A percentile compares a stretch with the other conserved stretches of the same genome.
phyloP scores from a whole-genome alignment of 2,888 invertebrate species.

The Notodonta dromedarius region DNA sequence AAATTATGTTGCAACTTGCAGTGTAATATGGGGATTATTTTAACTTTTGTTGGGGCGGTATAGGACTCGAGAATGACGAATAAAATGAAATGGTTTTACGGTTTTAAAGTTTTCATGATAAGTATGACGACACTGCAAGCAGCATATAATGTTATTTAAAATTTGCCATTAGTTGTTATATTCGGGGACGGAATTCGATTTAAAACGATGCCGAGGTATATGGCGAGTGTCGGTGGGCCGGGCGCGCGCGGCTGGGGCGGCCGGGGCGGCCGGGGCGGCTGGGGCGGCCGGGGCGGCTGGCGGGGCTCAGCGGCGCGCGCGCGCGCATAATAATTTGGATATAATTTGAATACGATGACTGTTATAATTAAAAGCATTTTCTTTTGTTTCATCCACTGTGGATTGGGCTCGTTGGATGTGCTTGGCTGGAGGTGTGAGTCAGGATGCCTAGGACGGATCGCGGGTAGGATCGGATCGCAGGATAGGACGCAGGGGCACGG shows the following conservation, averaged over 20 bases:
- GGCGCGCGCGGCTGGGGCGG: not conserved
- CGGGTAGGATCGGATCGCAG: constrained; percentile 57
- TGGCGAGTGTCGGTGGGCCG: not conserved
- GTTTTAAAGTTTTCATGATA: not conserved
- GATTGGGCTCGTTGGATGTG: constrained; percentile 77
- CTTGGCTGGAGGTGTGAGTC: constrained; percentile 73
- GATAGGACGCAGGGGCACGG: constrained; percentile 19
- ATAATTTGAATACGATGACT: constrained; percentile 24
- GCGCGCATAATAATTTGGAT: constrained; percentile 14
- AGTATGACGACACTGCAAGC: not conserved
- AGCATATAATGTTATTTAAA: constrained; percentile 22
- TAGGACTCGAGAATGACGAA: too few species aligned
- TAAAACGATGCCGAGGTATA: not conserved
- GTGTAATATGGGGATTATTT: not conserved
- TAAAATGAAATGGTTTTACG: too few species aligned
- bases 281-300: constrained; percentile 1
- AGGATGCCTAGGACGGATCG: constrained; percentile 56
- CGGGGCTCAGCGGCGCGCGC: constrained; percentile 1
- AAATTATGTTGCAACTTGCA: too few species aligned
- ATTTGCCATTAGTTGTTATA: not conserved
- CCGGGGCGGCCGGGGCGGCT: not conserved
- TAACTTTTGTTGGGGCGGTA: not conserved
- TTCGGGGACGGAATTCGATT: not conserved
- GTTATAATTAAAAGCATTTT: constrained; percentile 76
- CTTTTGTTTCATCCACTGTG: constrained; percentile 84